A percentile compares a stretch with the other conserved stretches of the same genome.
Conservation (phyloP, 2,888 invertebrate genomes). For the Galerucella pusilla region DNA sequence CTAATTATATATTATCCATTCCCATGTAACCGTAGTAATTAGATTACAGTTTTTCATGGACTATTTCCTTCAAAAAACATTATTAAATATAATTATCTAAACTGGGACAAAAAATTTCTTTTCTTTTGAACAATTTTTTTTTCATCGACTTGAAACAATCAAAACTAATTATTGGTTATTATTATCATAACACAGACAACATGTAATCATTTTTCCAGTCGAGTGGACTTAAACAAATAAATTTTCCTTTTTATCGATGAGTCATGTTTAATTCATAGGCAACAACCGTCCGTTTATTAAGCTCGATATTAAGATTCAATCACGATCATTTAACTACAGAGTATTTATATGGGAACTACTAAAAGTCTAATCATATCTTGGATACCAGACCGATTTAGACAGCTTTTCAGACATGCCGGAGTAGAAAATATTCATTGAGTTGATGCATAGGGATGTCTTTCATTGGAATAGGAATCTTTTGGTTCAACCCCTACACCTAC, state of each 20-base stretch:
- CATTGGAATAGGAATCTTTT: too few species aligned
- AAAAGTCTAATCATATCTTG: neutral
- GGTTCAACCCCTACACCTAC: too few species aligned
- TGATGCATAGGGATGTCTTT: too few species aligned
- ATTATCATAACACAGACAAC: conserved; percentile 30
- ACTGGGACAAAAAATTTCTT: conserved; percentile 26
- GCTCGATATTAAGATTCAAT: conserved; percentile 23
- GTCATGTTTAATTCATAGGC: conserved; percentile 27
- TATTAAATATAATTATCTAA: conserved; percentile 25
- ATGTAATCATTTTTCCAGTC: conserved; percentile 38
- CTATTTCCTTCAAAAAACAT: conserved; percentile 23
- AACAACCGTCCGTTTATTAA: conserved; percentile 12
- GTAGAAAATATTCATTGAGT: too few species aligned
- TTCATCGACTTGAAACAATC: conserved; percentile 23
- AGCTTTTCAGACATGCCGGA: neutral
- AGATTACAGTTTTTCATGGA: neutral
- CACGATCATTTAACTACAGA: neutral
- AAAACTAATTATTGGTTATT: conserved; percentile 34
- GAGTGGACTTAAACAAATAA: conserved; percentile 32
- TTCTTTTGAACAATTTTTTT: conserved; percentile 17
- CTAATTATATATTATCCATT: neutral
- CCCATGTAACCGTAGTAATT: neutral
- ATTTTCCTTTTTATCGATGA: conserved; percentile 29
- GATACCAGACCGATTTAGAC: neutral
- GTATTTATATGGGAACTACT: neutral